Conservation (phyloP, 2,888 invertebrate genomes). For the Merodon equestris region DNA sequence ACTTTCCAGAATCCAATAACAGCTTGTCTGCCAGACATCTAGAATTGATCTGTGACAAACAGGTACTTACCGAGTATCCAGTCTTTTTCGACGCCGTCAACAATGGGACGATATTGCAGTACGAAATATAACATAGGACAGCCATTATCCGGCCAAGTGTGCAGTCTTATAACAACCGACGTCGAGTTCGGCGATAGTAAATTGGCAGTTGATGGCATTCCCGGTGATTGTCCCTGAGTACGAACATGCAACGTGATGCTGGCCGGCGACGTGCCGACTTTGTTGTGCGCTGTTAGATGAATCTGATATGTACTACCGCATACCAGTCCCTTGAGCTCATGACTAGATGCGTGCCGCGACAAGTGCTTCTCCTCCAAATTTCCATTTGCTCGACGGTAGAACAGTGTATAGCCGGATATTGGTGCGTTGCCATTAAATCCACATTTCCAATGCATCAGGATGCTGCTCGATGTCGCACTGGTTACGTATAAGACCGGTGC, state of each 20-base stretch:
- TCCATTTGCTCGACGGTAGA: conserved; percentile 83
- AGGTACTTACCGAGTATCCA: conserved; percentile 83
- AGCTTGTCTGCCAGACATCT: too few species aligned
- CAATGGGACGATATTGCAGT: conserved; percentile 83
- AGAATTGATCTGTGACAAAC: neutral
- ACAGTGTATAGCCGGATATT: conserved; percentile 84
- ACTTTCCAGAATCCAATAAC: too few species aligned
- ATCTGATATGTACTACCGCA: conserved; percentile 88
- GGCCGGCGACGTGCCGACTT: conserved; percentile 85
- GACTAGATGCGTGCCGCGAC: conserved; percentile 83
- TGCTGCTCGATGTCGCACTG: conserved; percentile 87
- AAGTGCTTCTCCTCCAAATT: conserved; percentile 84
- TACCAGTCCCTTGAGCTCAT: conserved; percentile 84
- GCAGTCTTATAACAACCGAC: conserved; percentile 83
- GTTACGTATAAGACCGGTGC: conserved; percentile 87
- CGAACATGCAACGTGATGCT: conserved; percentile 85
- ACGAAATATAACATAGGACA: conserved; percentile 85
- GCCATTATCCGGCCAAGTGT: conserved; percentile 87
- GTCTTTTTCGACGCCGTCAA: conserved; percentile 81
- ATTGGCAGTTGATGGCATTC: conserved; percentile 82
- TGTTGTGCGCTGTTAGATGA: conserved; percentile 85
- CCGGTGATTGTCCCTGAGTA: conserved; percentile 86
- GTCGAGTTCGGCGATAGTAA: conserved; percentile 86
- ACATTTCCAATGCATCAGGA: conserved; percentile 87
- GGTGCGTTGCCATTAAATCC: conserved; percentile 85